Evolutionary conservation across 2,797 vertebrate genomes (phyloP), one percentile per base, ranked within the genome.

Genomic region (Molossus molossus): DNA sequence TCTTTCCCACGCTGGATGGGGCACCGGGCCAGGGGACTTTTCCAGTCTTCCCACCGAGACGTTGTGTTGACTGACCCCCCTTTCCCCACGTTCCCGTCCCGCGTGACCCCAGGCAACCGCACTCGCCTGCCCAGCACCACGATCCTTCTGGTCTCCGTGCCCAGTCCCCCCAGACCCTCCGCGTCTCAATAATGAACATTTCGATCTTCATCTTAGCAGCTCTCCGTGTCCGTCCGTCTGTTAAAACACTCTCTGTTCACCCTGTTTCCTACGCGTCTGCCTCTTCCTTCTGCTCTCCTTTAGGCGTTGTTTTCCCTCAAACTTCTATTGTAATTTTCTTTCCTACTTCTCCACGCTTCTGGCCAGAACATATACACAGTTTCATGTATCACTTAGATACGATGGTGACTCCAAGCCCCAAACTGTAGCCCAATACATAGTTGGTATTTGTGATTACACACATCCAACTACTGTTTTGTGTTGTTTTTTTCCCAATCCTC

Each of bases 1-100:
- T 67, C 10, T 50, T n/a, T 17, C 20, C 55, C 11, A 21, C 72
- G 3, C 21, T 81, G 8, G 33, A 25, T 12, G 50, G 65, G 14
- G 8, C 29, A 40, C 17, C 11, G 4, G 5, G 5, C 4, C 11
- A 1, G 53, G 45, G 6, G 40, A 9, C 0, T 80, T 80, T 69
- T 37, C 14, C 58, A 2, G 20, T 79, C 25, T 70, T 33, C 17
- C 33, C 20, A 23, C 20, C 14, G 10, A 6, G 72, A 18, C 3
- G 2, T 13, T 17, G 0, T 6, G 13, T 53, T 29, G 10, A n/a
- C 10, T 27, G 1, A 5, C 18, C 9, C 5, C 14, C 3, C 4
- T 3, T 53, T 50, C 6, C n/a, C 64, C 50, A 27, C 5, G 3
- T 33, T 48, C 6, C 29, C 11, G 21, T 40, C 33, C 9, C 64